These are phyloP conservation scores for Anoplius nigerrimus DNA, from an alignment of 2,888 invertebrate species.

Conservation along the genomic window DNA sequence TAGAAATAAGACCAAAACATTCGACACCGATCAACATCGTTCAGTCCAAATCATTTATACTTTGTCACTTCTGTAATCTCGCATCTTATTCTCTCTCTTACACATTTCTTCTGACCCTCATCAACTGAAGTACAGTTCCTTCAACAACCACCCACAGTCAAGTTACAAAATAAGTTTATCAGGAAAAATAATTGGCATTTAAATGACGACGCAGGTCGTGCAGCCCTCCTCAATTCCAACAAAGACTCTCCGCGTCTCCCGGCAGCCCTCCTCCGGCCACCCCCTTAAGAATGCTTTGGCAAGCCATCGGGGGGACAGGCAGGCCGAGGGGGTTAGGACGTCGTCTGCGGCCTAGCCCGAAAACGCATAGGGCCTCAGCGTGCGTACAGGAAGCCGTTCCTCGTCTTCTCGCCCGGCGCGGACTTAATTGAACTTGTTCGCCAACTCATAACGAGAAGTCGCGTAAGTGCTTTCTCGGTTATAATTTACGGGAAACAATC, in stretches of 20 bases:
- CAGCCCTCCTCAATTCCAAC: no score
- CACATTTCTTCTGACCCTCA: no score
- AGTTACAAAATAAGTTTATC: no score
- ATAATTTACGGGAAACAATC: slow-evolving; percentile 75
- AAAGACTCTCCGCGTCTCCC: slow-evolving; percentile 3
- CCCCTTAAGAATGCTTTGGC: slow-evolving; percentile 3
- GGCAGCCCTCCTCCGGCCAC: slow-evolving; percentile 7
- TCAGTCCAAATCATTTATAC: no score
- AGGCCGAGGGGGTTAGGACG: slow-evolving; percentile 41
- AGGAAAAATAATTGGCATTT: no score
- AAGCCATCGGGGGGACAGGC: slow-evolving; percentile 16
- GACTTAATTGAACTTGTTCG: slow-evolving; percentile 75
- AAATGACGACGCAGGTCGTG: no score
- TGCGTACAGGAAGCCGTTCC: slow-evolving; percentile 69
- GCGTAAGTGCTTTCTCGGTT: slow-evolving; percentile 70
- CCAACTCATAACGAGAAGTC: slow-evolving; percentile 75
- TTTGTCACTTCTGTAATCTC: no score
- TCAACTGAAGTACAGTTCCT: no score
- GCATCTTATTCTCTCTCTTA: no score
- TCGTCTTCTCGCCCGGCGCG: slow-evolving; percentile 51
- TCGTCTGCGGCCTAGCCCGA: slow-evolving; percentile 26
- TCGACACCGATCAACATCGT: no score
- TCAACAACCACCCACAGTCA: no score
- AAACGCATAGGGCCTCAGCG: slow-evolving; percentile 46
- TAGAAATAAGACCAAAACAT: no score